Evolutionary conservation across 2,113 vertebrate species (phyloP), one percentile per base, ranked within the genome.

Genomic region (Fregetta grallaria): DNA sequence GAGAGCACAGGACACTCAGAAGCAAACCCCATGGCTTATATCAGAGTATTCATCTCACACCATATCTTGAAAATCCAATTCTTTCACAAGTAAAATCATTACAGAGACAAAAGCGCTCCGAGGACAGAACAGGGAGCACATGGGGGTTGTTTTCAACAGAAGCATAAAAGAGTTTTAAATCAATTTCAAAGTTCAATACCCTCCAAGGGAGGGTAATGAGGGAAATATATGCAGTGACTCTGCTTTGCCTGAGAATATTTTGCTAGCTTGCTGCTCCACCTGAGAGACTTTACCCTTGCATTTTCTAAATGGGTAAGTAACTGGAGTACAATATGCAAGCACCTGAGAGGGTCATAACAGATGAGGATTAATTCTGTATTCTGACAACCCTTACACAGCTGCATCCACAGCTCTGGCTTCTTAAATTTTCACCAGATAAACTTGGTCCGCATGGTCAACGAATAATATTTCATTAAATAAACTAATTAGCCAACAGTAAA

Each of bases 11-110:
- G 16, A 40, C 5, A 34, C 22, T 27, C 27, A 56, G 49, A 77
- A 88, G 18, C 13, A 85, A 79, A 68, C 30, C 36, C 36, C 22
- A 22, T 18, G 19, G 26, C n/a, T 83, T 74, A 45, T n/a, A 76
- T 40, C 6, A 53, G 71, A 53, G 6, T 53, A 58, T 38, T 79
- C 30, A 34, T 72, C 21, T 79, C 73, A 62, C 22, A 65, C 36
- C 19, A 6, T 32, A 68, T 73, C 49, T 79, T 79, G 62, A 87
- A 93, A 92, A 94, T 73, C n/a, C 85, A 58, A 25, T 91, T 72
- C 62, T 85, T 92, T 50, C 30, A 83, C 82, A 82, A 72, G 12
- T 9, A 88, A 94, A 96, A 95, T 94, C 71, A 62, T 90, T 95
- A 75, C 38, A 67, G 62, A 79, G 45, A 50, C 34, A 44, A 25